Base-by-base conservation (phyloP, 2,797 vertebrate genomes). In the Mus minutoides region DNA sequence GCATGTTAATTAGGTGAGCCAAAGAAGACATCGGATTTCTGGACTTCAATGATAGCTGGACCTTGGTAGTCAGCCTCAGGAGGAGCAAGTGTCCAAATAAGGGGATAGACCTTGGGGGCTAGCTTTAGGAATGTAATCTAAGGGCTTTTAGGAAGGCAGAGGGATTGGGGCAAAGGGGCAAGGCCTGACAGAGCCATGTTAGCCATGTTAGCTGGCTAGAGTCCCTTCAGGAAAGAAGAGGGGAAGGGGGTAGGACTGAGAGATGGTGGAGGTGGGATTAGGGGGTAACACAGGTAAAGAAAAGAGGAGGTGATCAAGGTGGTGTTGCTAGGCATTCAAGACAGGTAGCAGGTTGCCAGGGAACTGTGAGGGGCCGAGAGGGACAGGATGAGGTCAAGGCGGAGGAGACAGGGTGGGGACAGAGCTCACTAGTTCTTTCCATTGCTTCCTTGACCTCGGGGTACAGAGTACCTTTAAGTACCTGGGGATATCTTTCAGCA, bases 401-500 rank as follows among this genome's bases (percentile, higher is more conserved):
- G 4, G 6, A 85, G 52, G 49, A 29, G 29, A 58, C 46, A 6
- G 29, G 10, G 6, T 56, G 21, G 3, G 11, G 12, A 62, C 24
- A 24, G 9, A 21, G 16, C 8, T 1, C 43, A 14, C 22, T 31
- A 31, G 16, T 37, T 22, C 29, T 76, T 7, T 11, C 83, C 14
- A 89, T 58, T 62, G 56, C 11, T 22, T 71, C 56, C 21, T 43
- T 19, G n/a, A 34, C 56, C 75, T 90, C 19, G 67, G 40, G 54
- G 3, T 5, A 0, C 24, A 29, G 16, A n/a, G 9, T 0, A 0
- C 40, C 6, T 46, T 22, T 29, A 62, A 85, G 34, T 3, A 71
- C 82, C 52, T 62, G 43, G 26, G 31, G 37, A 6, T 11, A 19
- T 78, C 71, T 90, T 84, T 90, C 60, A 29, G 21, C 17, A 4